Evolutionary conservation across 2,797 vertebrate genomes (phyloP), one percentile per base, ranked within the genome.

Genomic region (Acipenser ruthenus): DNA sequence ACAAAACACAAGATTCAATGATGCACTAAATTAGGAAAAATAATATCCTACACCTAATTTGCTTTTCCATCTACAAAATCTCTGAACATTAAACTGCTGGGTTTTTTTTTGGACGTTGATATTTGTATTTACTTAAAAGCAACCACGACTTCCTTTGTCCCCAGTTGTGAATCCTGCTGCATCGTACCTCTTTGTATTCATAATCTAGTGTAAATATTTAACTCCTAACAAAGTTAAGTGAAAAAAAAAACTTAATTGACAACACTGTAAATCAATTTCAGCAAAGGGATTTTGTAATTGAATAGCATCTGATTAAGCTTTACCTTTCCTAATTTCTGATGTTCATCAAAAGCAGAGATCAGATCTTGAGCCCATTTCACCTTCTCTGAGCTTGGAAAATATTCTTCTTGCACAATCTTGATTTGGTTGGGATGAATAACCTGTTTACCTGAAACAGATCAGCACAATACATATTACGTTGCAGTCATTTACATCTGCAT

Each of bases 1-100:
- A 91, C 88, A 83, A 91, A 94, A 94, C 91, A 88, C 88, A 91
- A 90, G 90, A 90, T 90, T 95, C 93, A 96, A 90, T 93, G 93
- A 96, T 94, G 95, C 94, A 95, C 93, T 95, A 96, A 97, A 98
- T 98, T 96, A 95, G 93, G 91, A 94, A 95, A 92, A 91, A 93
- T 93, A 93, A 89, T 90, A 92, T 92, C 92, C 90, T 86, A 85
- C 87, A 87, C 87, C 92, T 94, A 94, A 94, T 95, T 95, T 93
- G 89, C 87, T 90, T 80, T 80, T 82, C 74, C 74, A 82, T 80
- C 77, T 86, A 83, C 80, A 86, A 86, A 62, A 84, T 82, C 82
- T 83, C 80, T 80, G 78, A 80, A 85, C 83, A 60, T 70, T 52
- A 65, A 62, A 65, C 62, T 64, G 60, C 56, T 15, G 62, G 15